Conservation (phyloP, 2,888 invertebrate genomes). For the Bembecia ichneumoniformis region DNA sequence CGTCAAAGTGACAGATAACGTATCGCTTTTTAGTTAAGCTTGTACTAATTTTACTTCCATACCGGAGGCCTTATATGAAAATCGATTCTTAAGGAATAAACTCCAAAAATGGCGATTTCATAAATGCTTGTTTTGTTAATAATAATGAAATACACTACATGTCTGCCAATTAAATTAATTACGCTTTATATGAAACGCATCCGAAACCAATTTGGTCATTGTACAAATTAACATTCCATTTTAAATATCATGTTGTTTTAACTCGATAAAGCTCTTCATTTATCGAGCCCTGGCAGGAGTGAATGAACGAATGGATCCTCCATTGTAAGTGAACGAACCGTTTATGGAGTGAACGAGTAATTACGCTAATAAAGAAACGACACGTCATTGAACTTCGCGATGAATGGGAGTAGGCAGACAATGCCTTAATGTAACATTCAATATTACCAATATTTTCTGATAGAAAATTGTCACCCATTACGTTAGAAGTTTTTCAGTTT, state of each 20-base stretch:
- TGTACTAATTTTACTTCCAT: no score
- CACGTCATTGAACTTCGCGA: constrained; percentile 17
- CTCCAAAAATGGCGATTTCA: no score
- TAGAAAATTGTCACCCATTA: no score
- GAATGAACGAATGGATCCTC: constrained; percentile 1
- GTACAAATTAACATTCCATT: not conserved
- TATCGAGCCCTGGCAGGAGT: constrained; percentile 1
- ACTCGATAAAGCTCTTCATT: not conserved
- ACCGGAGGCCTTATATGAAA: no score
- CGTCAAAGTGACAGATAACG: no score
- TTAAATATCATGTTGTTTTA: not conserved
- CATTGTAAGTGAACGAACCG: not conserved
- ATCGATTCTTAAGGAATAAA: no score
- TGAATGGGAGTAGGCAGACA: not conserved
- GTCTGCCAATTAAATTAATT: not conserved
- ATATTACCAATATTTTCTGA: no score
- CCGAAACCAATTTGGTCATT: not conserved
- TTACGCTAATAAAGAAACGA: constrained; percentile 18
- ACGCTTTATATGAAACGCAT: not conserved
- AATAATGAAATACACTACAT: no score
- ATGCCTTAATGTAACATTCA: not conserved
- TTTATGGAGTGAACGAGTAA: constrained; percentile 7
- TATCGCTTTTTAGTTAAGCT: no score
- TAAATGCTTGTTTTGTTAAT: no score
- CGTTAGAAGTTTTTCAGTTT: no score